Evolutionary conservation across 2,113 vertebrate species (phyloP).

Genomic region (Pantherophis guttatus): DNA sequence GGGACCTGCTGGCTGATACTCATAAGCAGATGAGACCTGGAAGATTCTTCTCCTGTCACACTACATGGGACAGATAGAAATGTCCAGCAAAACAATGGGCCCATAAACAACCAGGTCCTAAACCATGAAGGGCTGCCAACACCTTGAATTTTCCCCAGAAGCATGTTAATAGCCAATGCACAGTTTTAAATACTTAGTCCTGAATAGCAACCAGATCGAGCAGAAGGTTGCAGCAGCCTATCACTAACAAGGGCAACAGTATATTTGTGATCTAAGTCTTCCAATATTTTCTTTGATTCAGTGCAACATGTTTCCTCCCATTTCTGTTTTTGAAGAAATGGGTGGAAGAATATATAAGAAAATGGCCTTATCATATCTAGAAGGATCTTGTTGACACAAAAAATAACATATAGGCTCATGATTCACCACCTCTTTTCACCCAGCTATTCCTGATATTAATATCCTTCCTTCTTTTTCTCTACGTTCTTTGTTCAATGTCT

Average conservation of each 20-base stretch:
- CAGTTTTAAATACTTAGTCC: neutral
- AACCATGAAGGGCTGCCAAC: neutral
- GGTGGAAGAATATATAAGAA: neutral
- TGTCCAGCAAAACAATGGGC: neutral
- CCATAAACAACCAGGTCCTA: neutral
- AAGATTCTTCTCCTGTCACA: neutral
- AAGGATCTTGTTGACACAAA: neutral
- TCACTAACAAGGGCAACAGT: neutral
- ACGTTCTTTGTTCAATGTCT: neutral
- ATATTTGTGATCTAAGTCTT: neutral
- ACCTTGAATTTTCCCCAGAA: neutral
- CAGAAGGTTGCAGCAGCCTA: neutral
- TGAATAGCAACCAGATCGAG: neutral
- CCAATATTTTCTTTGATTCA: neutral
- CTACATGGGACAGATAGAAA: neutral
- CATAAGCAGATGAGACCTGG: neutral
- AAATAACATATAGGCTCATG: neutral
- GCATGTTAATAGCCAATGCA: neutral
- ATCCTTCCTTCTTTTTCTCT: neutral
- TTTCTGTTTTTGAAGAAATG: neutral
- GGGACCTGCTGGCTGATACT: neutral
- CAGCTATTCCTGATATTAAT: neutral
- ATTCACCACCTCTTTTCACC: neutral
- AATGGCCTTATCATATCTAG: neutral
- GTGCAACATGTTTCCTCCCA: neutral